Percentiles rank a stretch among this genome's conserved stretches.
phyloP scores from a whole-genome alignment of 2,888 invertebrate species.

The Buathra laborator region DNA sequence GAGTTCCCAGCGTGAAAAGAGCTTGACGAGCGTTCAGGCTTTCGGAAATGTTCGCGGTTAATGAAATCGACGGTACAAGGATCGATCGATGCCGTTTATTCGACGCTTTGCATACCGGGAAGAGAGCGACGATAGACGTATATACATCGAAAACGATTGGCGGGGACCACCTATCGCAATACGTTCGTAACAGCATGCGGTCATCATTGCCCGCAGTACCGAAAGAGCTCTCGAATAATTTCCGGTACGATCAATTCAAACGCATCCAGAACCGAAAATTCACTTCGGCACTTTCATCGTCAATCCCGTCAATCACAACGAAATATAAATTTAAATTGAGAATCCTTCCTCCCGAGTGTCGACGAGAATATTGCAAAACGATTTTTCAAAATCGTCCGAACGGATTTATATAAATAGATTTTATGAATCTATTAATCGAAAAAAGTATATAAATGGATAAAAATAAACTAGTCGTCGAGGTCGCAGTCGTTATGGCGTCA shows the following conservation, averaged over 20 bases:
- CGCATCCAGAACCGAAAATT: slow-evolving; percentile 34
- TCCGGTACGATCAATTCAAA: slow-evolving; percentile 55
- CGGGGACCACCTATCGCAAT: slow-evolving; percentile 26
- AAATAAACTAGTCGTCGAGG: slow-evolving; percentile 13
- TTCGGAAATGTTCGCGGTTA: slow-evolving; percentile 60
- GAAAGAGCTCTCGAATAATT: slow-evolving; percentile 54
- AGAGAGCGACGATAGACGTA: slow-evolving; percentile 5
- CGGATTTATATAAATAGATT: background rate
- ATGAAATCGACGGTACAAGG: slow-evolving; percentile 50
- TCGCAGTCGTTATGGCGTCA: background rate
- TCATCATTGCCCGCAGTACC: slow-evolving; percentile 26
- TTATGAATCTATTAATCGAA: background rate
- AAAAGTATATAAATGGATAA: background rate
- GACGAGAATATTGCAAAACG: slow-evolving; percentile 1
- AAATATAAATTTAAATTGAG: slow-evolving; percentile 6
- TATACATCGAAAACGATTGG: slow-evolving; percentile 40
- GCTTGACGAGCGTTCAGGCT: slow-evolving; percentile 2
- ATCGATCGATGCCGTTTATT: slow-evolving; percentile 4
- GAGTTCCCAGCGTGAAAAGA: slow-evolving; percentile 52
- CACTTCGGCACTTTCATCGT: slow-evolving; percentile 1
- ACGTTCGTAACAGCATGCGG: slow-evolving; percentile 16
- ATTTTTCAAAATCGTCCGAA: background rate
- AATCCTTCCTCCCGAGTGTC: background rate
- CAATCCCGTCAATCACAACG: slow-evolving; percentile 5
- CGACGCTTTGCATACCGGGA: slow-evolving; percentile 2